Conservation (phyloP, 2,888 invertebrate genomes). For the Agrotis puta region DNA sequence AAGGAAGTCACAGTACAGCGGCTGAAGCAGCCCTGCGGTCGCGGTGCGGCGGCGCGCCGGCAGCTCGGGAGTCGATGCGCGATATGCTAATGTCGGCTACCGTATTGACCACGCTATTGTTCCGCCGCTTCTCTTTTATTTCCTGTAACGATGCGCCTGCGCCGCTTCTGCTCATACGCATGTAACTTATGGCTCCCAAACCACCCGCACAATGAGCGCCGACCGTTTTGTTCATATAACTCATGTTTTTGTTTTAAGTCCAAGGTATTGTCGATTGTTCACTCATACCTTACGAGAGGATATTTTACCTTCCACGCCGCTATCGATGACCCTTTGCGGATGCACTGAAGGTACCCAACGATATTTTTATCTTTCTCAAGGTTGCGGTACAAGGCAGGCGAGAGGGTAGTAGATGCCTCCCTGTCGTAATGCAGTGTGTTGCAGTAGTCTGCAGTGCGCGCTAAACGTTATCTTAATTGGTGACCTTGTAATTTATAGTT, state of each 20-base stretch:
- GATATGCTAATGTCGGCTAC: slow-evolving; percentile 87
- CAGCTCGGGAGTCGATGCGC: slow-evolving; percentile 77
- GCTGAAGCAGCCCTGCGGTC: slow-evolving; percentile 47
- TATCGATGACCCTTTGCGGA: slow-evolving; percentile 25
- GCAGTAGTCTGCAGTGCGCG: slow-evolving; percentile 36
- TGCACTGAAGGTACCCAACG: background rate
- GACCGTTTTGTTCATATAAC: slow-evolving; percentile 61
- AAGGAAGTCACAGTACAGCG: no score
- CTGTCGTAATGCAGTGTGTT: background rate
- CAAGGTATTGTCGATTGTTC: slow-evolving; percentile 79
- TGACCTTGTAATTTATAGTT: slow-evolving; percentile 79
- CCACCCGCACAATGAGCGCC: slow-evolving; percentile 69
- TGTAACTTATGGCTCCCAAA: slow-evolving; percentile 36
- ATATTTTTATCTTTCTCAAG: background rate
- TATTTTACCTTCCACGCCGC: slow-evolving; percentile 61
- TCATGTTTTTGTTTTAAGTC: slow-evolving; percentile 66
- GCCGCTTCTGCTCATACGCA: slow-evolving; percentile 36
- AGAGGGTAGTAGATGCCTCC: background rate
- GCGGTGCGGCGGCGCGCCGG: slow-evolving; percentile 26
- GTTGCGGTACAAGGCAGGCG: background rate
- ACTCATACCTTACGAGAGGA: slow-evolving; percentile 68
- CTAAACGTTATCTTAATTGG: slow-evolving; percentile 79
- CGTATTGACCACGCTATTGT: slow-evolving; percentile 85
- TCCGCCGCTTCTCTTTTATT: slow-evolving; percentile 71
- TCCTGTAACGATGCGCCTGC: slow-evolving; percentile 57